phyloP scores from a whole-genome alignment of 2,888 invertebrate species.

The Melitaea athalia region DNA sequence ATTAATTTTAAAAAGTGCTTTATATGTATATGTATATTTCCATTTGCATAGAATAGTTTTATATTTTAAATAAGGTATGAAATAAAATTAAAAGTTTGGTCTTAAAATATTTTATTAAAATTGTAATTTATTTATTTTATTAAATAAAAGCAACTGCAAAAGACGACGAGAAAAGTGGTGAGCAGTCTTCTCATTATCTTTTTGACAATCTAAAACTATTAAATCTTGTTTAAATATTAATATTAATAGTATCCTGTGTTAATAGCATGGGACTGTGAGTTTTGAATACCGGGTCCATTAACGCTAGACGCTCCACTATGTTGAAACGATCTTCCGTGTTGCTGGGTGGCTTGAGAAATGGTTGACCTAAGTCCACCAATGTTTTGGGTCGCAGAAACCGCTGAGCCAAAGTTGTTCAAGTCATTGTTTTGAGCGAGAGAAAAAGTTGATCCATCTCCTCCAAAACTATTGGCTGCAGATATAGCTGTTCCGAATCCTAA shows the following conservation, averaged over 20 bases:
- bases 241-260: constrained; percentile 59
- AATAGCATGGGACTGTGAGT: constrained; percentile 58
- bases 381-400: constrained; percentile 62
- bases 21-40: no score
- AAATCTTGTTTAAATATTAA: neutral
- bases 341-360: constrained; percentile 61
- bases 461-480: constrained; percentile 53
- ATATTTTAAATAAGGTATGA: neutral
- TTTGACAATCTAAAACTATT: constrained; percentile 29
- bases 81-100: neutral
- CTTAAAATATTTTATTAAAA: neutral
- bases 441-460: constrained; percentile 50
- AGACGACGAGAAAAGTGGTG: constrained; percentile 65
- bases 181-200: constrained; percentile 65
- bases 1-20: no score
- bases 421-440: constrained; percentile 53
- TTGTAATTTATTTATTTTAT: neutral
- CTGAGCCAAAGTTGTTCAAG: constrained; percentile 47
- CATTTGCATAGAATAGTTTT: no score
- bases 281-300: constrained; percentile 62
- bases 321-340: constrained; percentile 51
- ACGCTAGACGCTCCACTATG: constrained; percentile 64
- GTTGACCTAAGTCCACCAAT: constrained; percentile 55
- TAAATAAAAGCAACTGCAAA: constrained; percentile 36
- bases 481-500: constrained; percentile 54